Percentiles rank a stretch among this genome's conserved stretches.
phyloP scores from a whole-genome alignment of 2,888 invertebrate species.

The Meteorus colon region DNA sequence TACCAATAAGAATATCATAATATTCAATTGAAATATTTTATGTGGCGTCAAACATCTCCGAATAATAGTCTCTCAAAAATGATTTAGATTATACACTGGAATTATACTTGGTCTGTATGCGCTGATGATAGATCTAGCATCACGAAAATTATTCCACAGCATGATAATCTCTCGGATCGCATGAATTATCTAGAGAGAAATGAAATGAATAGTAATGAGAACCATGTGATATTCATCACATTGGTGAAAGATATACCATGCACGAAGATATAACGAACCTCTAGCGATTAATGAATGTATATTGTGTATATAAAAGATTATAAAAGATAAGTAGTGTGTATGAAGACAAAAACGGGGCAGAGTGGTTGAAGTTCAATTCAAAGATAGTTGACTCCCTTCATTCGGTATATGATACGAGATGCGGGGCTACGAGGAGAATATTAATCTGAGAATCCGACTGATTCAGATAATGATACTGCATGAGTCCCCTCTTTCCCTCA shows the following conservation, averaged over 20 bases:
- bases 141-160: neutral
- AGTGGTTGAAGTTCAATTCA: neutral
- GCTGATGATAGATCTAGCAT: neutral
- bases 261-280: neutral
- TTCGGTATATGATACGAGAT: neutral
- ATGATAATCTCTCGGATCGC: neutral
- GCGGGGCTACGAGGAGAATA: neutral
- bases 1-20: neutral
- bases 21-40: too few relatives aligned
- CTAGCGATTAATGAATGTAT: slow-evolving; percentile 25
- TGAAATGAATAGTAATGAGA: too few relatives aligned
- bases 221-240: neutral
- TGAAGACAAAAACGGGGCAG: neutral
- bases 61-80: too few relatives aligned
- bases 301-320: neutral
- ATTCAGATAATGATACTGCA: slow-evolving; percentile 54
- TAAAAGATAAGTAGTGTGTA: slow-evolving; percentile 14
- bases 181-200: neutral
- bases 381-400: neutral
- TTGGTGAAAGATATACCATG: too few relatives aligned
- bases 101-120: neutral
- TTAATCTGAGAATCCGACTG: slow-evolving; percentile 54
- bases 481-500: slow-evolving; percentile 45
- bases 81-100: neutral
- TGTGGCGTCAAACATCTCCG: too few relatives aligned